phyloP scores from a whole-genome alignment of 2,113 vertebrate genomes.

The Pionites leucogaster region DNA sequence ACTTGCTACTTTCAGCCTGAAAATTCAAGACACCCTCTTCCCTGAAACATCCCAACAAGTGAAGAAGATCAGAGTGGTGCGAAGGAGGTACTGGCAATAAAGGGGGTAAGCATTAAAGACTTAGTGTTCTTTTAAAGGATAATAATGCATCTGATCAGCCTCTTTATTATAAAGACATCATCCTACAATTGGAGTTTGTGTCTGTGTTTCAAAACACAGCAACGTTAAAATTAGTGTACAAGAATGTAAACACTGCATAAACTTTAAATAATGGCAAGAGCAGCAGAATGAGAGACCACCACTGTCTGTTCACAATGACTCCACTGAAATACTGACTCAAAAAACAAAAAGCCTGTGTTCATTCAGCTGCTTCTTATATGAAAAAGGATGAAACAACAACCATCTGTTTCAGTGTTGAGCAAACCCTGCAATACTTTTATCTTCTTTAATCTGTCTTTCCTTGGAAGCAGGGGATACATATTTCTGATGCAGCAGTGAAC shows the following conservation, averaged over 20 bases:
- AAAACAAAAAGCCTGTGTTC: neutral
- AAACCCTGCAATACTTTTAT: neutral
- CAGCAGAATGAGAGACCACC: neutral
- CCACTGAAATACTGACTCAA: neutral
- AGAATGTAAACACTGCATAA: neutral
- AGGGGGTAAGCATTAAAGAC: neutral
- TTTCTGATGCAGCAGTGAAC: neutral
- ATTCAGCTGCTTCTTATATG: neutral
- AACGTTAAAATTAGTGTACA: neutral
- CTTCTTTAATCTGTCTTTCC: neutral
- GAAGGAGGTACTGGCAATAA: neutral
- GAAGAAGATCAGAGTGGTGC: neutral
- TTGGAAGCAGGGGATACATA: neutral
- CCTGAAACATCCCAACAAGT: neutral
- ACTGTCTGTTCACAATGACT: neutral
- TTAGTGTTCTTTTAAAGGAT: neutral
- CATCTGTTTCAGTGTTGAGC: neutral
- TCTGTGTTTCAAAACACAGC: neutral
- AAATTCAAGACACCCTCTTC: neutral
- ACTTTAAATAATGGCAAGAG: neutral
- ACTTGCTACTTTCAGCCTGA: neutral
- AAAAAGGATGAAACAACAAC: neutral
- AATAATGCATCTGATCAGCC: neutral
- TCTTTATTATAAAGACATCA: neutral
- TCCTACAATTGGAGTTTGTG: neutral